Base-by-base conservation (phyloP, 2,797 vertebrate genomes). In the Chelonia mydas region DNA sequence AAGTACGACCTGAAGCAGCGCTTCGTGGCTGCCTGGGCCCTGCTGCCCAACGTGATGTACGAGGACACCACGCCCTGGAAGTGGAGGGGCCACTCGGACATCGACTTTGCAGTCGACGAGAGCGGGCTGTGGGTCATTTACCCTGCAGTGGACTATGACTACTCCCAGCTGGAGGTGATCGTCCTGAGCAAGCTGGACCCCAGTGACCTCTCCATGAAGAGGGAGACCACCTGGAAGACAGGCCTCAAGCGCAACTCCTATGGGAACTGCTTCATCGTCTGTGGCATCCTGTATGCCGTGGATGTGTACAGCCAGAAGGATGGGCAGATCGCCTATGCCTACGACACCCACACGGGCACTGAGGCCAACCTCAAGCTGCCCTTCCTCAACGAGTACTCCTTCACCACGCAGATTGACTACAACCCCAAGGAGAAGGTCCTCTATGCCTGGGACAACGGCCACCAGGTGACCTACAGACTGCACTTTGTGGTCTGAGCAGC, bases 71-170 rank as follows among this genome's bases (percentile, higher is more conserved):
- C 99, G 0, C 99, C 99, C 23, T 99, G 99, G 99, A 99, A 99
- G 96, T 99, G 99, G 99, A 98, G 99, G 28, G 99, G 99, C 77
- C 99, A 99, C 98, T 99, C 99, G 0, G 99, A 99, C 98, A 99
- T 99, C 1, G 99, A 99, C 98, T 99, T 99, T 0, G 99, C 99
- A 0, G 99, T 99, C 96, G 99, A 99, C 0, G 99, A 99, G 98
- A 99, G 99, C 0, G 99, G 99, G 49, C 98, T 99, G 78, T 99
- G 99, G 99, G 99, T 99, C 88, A 99, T 99, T 97, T 99, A 99
- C 98, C 99, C 99, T 0, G 98, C 99, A 0, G 59, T 97, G 93
- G 99, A 99, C 89, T 98, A 98, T 0, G 99, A 99, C 94, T 99
- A 99, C 97, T 98, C 98, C 2, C 99, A 99, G 96, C 98, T 99